Conservation (phyloP, 2,113 vertebrate species). For the Uria aalge region DNA sequence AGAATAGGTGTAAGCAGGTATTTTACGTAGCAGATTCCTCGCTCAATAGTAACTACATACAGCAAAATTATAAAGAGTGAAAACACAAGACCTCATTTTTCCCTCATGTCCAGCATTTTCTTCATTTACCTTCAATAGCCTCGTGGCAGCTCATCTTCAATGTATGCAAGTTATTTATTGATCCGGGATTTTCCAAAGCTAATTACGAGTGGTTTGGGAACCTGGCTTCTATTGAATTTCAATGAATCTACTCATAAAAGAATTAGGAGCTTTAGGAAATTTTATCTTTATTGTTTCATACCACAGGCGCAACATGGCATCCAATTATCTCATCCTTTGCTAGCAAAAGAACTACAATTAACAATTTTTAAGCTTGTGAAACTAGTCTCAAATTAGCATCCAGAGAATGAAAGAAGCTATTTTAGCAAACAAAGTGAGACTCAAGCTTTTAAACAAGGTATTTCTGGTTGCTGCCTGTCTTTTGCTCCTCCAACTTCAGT, state of each 20-base stretch:
- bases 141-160: background rate
- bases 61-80: background rate
- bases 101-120: background rate
- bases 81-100: background rate
- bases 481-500: background rate
- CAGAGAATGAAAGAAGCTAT: background rate
- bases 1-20: background rate
- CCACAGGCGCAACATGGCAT: background rate
- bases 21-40: background rate
- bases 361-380: slow-evolving; percentile 24
- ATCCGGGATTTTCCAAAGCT: slow-evolving; percentile 13
- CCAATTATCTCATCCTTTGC: slow-evolving; percentile 15
- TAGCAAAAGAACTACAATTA: slow-evolving; percentile 10
- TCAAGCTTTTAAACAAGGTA: background rate
- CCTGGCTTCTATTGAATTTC: background rate
- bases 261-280: slow-evolving; percentile 12
- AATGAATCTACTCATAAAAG: background rate
- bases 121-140: background rate
- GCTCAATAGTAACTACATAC: background rate
- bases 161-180: background rate
- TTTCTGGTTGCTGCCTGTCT: background rate
- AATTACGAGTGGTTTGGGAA: background rate
- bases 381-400: background rate
- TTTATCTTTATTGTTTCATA: slow-evolving; percentile 11
- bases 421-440: background rate